Evolutionary conservation across 2,797 vertebrate species (phyloP).

Genomic region (Garrulus glandarius): DNA sequence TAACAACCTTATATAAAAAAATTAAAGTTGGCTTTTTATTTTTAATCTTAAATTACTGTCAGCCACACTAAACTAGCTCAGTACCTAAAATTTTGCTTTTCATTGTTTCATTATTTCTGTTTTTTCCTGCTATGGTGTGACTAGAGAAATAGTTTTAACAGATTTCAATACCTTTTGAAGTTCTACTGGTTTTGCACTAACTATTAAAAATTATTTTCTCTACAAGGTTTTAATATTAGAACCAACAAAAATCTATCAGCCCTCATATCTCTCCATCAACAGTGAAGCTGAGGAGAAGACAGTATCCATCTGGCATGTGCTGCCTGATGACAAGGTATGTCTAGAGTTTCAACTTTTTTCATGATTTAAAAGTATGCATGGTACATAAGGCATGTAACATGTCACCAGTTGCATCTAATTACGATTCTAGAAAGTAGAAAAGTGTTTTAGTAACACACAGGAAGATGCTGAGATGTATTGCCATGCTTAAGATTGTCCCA

Average conservation of each 20-base stretch:
- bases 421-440: background rate
- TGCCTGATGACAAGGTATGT: constrained; percentile 91
- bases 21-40: background rate
- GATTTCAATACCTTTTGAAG: background rate
- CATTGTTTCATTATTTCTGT: background rate
- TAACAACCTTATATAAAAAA: background rate
- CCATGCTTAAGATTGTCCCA: background rate
- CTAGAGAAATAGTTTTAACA: background rate
- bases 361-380: background rate
- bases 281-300: constrained; percentile 95
- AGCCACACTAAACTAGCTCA: background rate
- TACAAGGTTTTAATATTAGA: constrained; percentile 93
- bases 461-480: background rate
- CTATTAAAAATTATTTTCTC: background rate
- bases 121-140: background rate
- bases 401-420: background rate
- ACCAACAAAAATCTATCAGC: constrained; percentile 96
- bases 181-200: background rate
- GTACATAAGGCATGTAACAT: background rate
- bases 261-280: constrained; percentile 96
- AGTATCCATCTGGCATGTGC: constrained; percentile 95
- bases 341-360: background rate
- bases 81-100: background rate
- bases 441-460: background rate
- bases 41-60: background rate